phyloP scores from a whole-genome alignment of 2,797 vertebrate genomes.

The Peromyscus melanophrys region DNA sequence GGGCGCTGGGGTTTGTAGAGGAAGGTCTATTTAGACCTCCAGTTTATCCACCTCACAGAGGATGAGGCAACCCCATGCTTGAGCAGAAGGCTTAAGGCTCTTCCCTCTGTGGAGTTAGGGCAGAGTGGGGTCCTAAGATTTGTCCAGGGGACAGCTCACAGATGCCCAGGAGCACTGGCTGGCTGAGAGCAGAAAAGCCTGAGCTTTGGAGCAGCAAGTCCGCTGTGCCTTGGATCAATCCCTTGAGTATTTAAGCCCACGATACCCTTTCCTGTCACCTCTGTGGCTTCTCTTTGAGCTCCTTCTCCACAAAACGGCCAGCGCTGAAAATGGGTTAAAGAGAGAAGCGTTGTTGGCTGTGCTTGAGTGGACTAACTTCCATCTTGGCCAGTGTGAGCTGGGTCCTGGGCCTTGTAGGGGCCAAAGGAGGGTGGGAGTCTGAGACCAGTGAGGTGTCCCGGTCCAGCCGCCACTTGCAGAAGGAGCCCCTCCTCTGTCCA shows the following conservation, averaged over 20 bases:
- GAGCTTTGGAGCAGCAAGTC: fast-evolving
- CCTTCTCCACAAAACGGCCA: background rate
- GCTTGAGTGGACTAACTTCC: background rate
- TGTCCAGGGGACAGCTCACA: background rate
- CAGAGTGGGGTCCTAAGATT: background rate
- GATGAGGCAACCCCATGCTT: fast-evolving
- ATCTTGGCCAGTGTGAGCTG: background rate
- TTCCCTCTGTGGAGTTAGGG: fast-evolving
- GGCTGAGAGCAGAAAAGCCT: fast-evolving
- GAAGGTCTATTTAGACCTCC: fast-evolving
- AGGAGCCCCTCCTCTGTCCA: background rate
- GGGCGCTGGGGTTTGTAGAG: background rate
- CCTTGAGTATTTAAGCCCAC: fast-evolving
- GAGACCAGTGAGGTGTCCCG: fast-evolving
- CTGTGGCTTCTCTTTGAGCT: background rate
- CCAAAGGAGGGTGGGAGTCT: background rate
- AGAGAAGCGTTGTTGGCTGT: fast-evolving
- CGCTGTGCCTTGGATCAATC: fast-evolving
- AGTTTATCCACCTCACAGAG: background rate
- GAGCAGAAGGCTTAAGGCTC: fast-evolving
- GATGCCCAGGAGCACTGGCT: fast-evolving
- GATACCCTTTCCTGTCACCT: background rate
- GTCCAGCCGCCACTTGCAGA: background rate
- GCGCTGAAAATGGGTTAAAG: background rate
- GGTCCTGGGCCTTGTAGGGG: background rate